Conservation (phyloP, 2,113 vertebrate species). For the Lonchura striata region DNA sequence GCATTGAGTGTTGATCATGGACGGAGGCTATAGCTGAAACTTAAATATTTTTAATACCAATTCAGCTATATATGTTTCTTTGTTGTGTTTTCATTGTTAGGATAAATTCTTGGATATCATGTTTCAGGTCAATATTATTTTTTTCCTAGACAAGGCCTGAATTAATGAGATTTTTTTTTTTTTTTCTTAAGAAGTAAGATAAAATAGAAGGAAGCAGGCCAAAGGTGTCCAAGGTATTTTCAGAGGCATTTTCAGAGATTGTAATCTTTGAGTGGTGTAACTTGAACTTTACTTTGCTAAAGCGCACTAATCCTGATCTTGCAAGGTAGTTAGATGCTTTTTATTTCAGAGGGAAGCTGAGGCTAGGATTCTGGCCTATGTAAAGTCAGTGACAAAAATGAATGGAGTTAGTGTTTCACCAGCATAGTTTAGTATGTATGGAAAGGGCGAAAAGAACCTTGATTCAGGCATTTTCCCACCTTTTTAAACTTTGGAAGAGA, state of each 20-base stretch:
- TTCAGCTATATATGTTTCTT: background rate
- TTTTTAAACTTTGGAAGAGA: background rate
- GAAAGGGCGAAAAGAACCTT: background rate
- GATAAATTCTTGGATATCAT: background rate
- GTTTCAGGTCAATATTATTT: background rate
- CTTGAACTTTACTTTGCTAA: background rate
- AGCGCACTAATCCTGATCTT: background rate
- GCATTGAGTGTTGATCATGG: background rate
- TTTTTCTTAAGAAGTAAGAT: background rate
- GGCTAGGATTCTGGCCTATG: background rate
- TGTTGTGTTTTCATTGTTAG: background rate
- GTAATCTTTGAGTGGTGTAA: background rate
- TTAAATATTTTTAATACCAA: background rate
- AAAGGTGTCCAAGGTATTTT: background rate
- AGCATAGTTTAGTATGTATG: background rate
- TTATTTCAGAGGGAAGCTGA: background rate
- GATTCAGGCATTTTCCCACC: background rate
- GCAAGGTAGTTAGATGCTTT: background rate
- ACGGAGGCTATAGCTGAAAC: background rate
- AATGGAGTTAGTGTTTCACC: background rate
- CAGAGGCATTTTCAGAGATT: background rate
- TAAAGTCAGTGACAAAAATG: background rate
- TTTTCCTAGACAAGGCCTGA: background rate
- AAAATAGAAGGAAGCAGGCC: background rate
- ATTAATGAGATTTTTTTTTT: background rate